A percentile compares a stretch with the other conserved stretches of the same genome.
phyloP scores from a whole-genome alignment of 2,888 invertebrate species.

The Mythimna albipuncta region DNA sequence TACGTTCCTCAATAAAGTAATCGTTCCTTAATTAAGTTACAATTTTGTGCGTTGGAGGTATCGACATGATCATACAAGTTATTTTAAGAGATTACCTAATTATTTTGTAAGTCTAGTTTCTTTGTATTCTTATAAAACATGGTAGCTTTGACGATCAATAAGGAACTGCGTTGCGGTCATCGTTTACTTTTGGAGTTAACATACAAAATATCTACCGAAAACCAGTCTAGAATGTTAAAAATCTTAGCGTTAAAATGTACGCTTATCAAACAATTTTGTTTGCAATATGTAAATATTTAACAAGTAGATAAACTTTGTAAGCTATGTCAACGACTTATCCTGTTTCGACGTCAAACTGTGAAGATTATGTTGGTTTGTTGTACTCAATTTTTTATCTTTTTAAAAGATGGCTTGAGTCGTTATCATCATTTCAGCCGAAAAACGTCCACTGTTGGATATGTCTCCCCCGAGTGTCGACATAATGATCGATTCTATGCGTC shows the following conservation, averaged over 20 bases:
- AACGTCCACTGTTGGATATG: no score
- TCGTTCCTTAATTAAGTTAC: no score
- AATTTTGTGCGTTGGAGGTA: no score
- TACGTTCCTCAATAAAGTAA: no score
- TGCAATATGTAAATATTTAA: conserved; percentile 8
- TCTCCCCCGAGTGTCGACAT: no score
- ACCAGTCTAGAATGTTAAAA: background rate
- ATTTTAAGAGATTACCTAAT: background rate
- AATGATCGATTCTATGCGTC: no score
- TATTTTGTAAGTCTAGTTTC: background rate
- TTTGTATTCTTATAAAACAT: background rate
- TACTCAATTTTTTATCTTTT: background rate
- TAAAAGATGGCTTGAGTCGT: no score
- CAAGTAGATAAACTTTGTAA: conserved; percentile 29
- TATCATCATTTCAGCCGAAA: no score
- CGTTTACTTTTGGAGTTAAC: background rate
- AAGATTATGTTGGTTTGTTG: conserved; percentile 1
- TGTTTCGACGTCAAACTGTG: conserved; percentile 8
- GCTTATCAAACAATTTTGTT: conserved; percentile 25
- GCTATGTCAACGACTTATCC: conserved; percentile 35
- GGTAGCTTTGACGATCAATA: background rate
- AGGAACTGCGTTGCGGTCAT: background rate
- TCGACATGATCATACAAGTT: no score
- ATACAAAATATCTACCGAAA: background rate
- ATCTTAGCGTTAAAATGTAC: background rate